Evolutionary conservation across 2,888 invertebrate species (phyloP), one percentile per base, ranked within the genome.

Genomic region (Formica aserva): DNA sequence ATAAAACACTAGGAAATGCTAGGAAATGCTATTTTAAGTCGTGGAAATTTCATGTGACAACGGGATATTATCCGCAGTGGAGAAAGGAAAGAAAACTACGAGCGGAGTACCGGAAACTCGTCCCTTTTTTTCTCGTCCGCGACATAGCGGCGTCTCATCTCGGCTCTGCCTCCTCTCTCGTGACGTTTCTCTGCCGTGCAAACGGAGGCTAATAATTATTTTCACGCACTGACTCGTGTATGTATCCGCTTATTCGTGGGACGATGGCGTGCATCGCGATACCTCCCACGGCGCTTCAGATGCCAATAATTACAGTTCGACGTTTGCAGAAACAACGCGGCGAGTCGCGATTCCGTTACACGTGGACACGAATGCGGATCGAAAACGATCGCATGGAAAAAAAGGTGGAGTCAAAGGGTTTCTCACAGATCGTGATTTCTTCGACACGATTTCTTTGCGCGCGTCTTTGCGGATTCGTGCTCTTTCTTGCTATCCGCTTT

Each of bases 261-360:
- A 82, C 85, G 88, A 71, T 87, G 86, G 81, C 89, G 84, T 88
- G 85, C 87, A 82, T 87, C 87, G 74, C 48, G 81, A 85, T 90
- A 91, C 91, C 91, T 91, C 91, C 91, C 91, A 91, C 88, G 83
- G 84, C 87, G 87, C 81, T 82, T 88, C 83, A 83, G 87, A 88
- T 88, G 85, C 91, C 89, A 87, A 90, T 91, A 91, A 91, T 91
- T 91, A 89, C 65, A 89, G 90, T 90, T 91, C 86, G 86, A 91
- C 87, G 87, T 91, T 88, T 91, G 87, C 84, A 85, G 89, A 86
- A 89, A 89, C 63, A 66, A 82, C 85, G 75, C 74, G 69, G 82
- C n/a, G 76, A 63, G 78, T 80, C 82, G 82, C 86, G 74, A 88
- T 85, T 87, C 80, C 76, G 87, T 81, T 78, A 66, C 67, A 77